Percentiles rank a stretch among this genome's conserved stretches.
Conservation (phyloP, 23 tunicate genomes). For the Phallusia fumigata region DNA sequence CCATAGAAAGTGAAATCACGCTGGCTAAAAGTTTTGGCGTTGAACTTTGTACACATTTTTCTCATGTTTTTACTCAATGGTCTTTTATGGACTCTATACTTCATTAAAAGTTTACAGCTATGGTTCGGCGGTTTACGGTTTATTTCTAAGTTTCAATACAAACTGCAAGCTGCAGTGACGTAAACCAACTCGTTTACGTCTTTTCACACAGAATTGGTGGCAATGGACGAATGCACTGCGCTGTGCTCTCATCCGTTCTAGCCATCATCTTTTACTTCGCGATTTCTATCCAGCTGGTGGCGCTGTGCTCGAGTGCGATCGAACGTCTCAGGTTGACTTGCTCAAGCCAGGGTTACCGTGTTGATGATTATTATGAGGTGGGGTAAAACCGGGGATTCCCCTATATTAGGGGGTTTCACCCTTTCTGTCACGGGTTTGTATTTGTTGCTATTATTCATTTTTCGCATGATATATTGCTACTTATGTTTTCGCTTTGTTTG, state of each 20-base stretch:
- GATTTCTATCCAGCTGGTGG: constrained; percentile 54
- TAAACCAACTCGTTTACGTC: too few species aligned
- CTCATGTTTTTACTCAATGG: too few species aligned
- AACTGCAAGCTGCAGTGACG: too few species aligned
- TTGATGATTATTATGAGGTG: neutral
- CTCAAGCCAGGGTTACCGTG: neutral
- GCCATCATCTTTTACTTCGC: constrained; percentile 29
- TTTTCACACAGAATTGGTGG: neutral
- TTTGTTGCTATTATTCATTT: neutral
- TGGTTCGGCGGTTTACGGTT: too few species aligned
- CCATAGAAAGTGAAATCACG: too few species aligned
- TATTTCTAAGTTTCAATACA: too few species aligned
- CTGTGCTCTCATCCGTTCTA: constrained; percentile 33
- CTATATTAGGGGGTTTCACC: neutral
- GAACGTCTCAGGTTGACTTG: constrained; percentile 19
- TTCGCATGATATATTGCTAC: neutral
- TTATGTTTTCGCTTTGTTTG: neutral
- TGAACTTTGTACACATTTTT: too few species aligned
- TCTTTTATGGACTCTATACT: too few species aligned
- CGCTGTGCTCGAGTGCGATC: constrained; percentile 26
- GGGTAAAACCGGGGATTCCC: neutral
- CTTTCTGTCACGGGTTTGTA: neutral
- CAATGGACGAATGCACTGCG: constrained; percentile 52
- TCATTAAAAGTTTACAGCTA: too few species aligned
- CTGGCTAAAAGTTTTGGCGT: too few species aligned